Percentiles rank a stretch among this genome's conserved stretches.
phyloP scores from a whole-genome alignment of 2,113 vertebrate species.

The Zeus faber region DNA sequence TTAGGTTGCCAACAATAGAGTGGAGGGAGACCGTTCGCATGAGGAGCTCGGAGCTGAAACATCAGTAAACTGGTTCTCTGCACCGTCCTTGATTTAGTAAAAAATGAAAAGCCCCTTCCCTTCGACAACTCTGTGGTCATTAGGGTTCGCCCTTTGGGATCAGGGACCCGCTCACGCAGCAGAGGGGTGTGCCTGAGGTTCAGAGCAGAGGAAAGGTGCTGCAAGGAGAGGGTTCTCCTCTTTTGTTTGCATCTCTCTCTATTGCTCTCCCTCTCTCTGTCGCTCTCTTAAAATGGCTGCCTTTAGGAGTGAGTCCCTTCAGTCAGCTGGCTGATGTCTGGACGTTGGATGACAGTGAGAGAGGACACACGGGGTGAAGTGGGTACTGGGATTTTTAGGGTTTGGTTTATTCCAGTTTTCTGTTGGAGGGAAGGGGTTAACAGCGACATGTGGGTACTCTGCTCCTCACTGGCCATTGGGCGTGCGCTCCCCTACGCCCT shows the following conservation, averaged over 20 bases:
- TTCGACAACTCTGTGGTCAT: conserved; percentile 34
- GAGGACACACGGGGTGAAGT: conserved; percentile 56
- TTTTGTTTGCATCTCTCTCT: conserved; percentile 25
- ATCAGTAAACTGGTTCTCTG: conserved; percentile 30
- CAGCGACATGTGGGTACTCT: background rate
- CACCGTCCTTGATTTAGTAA: conserved; percentile 13
- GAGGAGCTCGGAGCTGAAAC: conserved; percentile 47
- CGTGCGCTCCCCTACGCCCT: conserved; percentile 81
- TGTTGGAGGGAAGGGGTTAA: conserved; percentile 43
- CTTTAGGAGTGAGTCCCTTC: conserved; percentile 32
- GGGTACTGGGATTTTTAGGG: conserved; percentile 49
- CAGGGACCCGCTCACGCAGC: conserved; percentile 38
- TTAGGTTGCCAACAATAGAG: conserved; percentile 37
- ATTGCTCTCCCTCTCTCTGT: conserved; percentile 39
- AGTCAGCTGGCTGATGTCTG: conserved; percentile 55
- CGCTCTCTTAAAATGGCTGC: conserved; percentile 21
- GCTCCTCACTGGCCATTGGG: conserved; percentile 77
- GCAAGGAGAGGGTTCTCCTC: conserved; percentile 28
- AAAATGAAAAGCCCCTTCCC: conserved; percentile 31
- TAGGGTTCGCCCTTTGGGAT: conserved; percentile 34
- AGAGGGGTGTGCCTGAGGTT: conserved; percentile 33
- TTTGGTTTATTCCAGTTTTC: conserved; percentile 54
- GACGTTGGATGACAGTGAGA: conserved; percentile 67
- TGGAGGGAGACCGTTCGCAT: conserved; percentile 51
- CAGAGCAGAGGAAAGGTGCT: conserved; percentile 29